Percentiles rank a stretch among this genome's conserved stretches.
These are phyloP conservation scores for Drosophila oshimai DNA, from an alignment of 1,140 invertebrate genomes.

Conservation along the genomic window DNA sequence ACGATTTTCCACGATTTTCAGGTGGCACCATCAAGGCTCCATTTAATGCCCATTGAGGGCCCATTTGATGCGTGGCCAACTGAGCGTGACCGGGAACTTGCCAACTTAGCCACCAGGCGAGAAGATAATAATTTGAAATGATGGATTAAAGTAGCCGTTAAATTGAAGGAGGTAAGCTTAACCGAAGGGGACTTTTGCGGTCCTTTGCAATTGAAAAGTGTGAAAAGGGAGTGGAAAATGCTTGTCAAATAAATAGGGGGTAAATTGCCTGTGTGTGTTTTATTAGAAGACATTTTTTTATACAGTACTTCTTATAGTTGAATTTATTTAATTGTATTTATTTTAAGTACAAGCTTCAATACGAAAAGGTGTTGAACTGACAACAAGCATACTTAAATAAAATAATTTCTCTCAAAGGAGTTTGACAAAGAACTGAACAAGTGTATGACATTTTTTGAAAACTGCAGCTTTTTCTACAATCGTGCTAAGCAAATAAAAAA, in stretches of 20 bases:
- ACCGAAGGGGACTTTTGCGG: not conserved
- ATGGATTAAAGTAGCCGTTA: constrained; percentile 67
- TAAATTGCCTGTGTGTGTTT: too few species aligned
- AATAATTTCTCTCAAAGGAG: too few species aligned
- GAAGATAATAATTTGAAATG: constrained; percentile 74
- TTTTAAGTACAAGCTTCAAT: too few species aligned
- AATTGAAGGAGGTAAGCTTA: constrained; percentile 42
- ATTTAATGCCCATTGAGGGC: constrained; percentile 71
- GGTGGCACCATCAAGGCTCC: constrained; percentile 7
- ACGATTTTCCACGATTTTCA: too few species aligned
- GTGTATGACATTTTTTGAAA: not conserved
- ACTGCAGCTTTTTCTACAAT: not conserved
- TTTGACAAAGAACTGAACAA: not conserved
- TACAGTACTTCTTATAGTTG: too few species aligned
- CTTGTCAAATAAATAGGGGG: not conserved
- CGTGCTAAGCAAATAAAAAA: not conserved
- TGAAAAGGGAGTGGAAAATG: not conserved
- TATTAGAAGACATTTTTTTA: too few species aligned
- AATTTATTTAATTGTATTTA: too few species aligned
- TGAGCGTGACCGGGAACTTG: constrained; percentile 45
- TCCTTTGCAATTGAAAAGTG: not conserved
- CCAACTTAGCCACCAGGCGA: constrained; percentile 47
- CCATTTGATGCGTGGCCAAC: constrained; percentile 76
- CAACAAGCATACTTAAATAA: too few species aligned
- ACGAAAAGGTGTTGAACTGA: too few species aligned